phyloP scores from a whole-genome alignment of 2,113 vertebrate species.

The Rynchops niger region DNA sequence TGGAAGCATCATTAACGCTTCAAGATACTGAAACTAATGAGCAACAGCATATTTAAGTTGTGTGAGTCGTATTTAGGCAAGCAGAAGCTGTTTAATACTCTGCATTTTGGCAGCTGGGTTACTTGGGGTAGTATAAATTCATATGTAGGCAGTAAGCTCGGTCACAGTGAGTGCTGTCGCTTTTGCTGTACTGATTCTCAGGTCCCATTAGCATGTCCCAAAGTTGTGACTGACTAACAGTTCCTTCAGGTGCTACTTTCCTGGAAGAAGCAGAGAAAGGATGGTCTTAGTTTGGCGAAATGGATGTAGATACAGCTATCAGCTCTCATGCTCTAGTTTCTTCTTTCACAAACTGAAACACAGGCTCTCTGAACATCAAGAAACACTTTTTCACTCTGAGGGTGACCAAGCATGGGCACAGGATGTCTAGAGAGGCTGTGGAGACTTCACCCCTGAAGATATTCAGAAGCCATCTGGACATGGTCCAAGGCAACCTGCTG shows the following conservation, averaged over 20 bases:
- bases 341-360: neutral
- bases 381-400: neutral
- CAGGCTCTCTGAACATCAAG: neutral
- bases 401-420: neutral
- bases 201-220: neutral
- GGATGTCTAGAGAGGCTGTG: neutral
- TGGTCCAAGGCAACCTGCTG: neutral
- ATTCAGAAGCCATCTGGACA: fast-evolving
- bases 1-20: neutral
- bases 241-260: neutral
- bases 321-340: neutral
- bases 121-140: neutral
- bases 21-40: neutral
- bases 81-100: neutral
- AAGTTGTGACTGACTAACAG: neutral
- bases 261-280: neutral
- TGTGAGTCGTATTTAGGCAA: neutral
- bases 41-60: neutral
- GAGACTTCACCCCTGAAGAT: neutral
- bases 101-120: neutral
- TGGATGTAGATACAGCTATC: fast-evolving
- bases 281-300: neutral
- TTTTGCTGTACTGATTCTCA: neutral
- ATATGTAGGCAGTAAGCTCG: neutral
- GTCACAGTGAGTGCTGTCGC: fast-evolving